Evolutionary conservation across 2,888 invertebrate genomes (phyloP).

Genomic region (Agrilus cyanescens): DNA sequence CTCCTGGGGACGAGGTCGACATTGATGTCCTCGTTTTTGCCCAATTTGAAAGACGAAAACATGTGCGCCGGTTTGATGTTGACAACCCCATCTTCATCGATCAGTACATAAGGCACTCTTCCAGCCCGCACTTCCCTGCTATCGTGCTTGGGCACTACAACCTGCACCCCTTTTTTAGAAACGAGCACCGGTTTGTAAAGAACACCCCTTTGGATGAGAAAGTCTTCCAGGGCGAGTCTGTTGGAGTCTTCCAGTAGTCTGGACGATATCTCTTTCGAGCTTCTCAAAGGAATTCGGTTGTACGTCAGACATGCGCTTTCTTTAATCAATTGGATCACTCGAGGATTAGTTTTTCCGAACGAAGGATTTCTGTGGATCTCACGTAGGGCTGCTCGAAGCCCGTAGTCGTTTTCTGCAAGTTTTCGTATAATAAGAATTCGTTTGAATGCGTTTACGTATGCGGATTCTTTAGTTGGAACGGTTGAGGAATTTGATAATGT

Average conservation of each 20-base stretch:
- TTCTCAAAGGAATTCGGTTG: constrained; percentile 39
- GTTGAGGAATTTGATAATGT: constrained; percentile 39
- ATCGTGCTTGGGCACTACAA: constrained; percentile 65
- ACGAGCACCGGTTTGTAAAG: constrained; percentile 53
- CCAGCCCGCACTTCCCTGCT: constrained; percentile 62
- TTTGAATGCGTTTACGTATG: constrained; percentile 42
- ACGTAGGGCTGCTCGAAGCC: constrained; percentile 47
- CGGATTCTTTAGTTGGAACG: constrained; percentile 37
- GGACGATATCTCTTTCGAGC: constrained; percentile 59
- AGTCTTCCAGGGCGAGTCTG: constrained; percentile 58
- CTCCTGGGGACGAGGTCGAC: background rate
- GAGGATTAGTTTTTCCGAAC: constrained; percentile 55
- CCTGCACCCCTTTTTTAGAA: constrained; percentile 60
- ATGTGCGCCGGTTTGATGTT: constrained; percentile 67
- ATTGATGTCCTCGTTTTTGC: constrained; percentile 36
- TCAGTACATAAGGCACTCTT: constrained; percentile 60
- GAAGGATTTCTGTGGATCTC: constrained; percentile 55
- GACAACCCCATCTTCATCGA: constrained; percentile 64
- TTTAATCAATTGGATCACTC: constrained; percentile 55
- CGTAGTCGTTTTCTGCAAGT: constrained; percentile 54
- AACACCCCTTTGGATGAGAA: constrained; percentile 48
- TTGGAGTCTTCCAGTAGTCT: constrained; percentile 56
- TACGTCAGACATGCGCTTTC: constrained; percentile 54
- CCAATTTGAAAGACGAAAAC: constrained; percentile 54
- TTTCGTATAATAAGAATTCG: constrained; percentile 59